These are phyloP conservation scores for Illadopsis cleaveri DNA, from an alignment of 2,113 vertebrate species.

Conservation along the genomic window DNA sequence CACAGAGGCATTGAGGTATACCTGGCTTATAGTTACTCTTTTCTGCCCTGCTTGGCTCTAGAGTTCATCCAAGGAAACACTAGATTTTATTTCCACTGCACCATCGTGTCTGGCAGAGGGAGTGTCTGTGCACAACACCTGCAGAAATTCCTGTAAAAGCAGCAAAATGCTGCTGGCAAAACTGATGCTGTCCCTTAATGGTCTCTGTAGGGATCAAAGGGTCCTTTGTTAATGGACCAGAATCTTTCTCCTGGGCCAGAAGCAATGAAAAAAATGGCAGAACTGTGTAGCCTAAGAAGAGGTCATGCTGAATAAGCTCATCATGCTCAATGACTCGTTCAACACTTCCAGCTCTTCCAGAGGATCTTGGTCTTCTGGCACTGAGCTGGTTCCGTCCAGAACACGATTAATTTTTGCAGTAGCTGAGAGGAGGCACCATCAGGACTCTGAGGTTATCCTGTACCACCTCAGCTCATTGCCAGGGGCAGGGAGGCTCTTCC, in stretches of 20 bases:
- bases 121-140: not conserved
- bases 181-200: not conserved
- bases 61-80: not conserved
- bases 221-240: not conserved
- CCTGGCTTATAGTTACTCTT: not conserved
- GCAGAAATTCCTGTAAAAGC: not conserved
- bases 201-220: not conserved
- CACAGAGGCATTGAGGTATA: not conserved
- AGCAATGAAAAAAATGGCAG: not conserved
- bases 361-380: not conserved
- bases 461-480: not conserved
- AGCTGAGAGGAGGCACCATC: not conserved
- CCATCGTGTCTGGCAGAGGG: not conserved
- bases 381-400: not conserved
- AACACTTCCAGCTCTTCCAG: not conserved
- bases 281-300: not conserved
- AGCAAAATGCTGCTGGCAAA: not conserved
- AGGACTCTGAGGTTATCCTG: not conserved
- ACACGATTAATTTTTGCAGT: not conserved
- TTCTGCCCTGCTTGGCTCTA: not conserved
- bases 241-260: not conserved
- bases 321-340: not conserved
- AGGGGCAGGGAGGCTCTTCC: not conserved
- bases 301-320: not conserved
- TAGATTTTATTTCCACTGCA: not conserved